These are phyloP conservation scores for Rhipidura dahli DNA, from an alignment of 2,113 vertebrate species.

Conservation along the genomic window DNA sequence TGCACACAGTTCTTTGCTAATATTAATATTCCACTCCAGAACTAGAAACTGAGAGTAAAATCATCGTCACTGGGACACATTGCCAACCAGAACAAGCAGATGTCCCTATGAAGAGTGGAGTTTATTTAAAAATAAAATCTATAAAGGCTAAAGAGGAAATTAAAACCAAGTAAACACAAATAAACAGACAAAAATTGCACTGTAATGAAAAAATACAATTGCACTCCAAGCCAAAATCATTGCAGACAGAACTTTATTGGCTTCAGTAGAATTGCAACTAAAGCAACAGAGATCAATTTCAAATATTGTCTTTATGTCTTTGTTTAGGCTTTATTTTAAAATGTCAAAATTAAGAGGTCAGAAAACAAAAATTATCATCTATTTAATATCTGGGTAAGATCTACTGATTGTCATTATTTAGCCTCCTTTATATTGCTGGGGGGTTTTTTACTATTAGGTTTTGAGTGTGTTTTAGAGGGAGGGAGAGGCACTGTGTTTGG, in stretches of 20 bases:
- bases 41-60: neutral
- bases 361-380: neutral
- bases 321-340: neutral
- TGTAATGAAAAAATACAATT: neutral
- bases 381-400: neutral
- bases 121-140: neutral
- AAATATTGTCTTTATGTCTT: neutral
- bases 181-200: neutral
- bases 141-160: neutral
- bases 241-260: neutral
- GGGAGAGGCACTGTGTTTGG: neutral
- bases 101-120: neutral
- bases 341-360: neutral
- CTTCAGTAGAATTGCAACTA: neutral
- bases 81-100: neutral
- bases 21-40: slow-evolving; percentile 8
- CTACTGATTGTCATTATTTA: neutral
- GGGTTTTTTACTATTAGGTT: neutral
- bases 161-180: neutral
- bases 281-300: neutral
- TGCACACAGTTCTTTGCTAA: neutral
- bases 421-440: neutral
- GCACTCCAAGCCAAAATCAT: neutral
- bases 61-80: neutral
- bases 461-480: neutral